A percentile compares a stretch with the other conserved stretches of the same genome.
Conservation (phyloP, 2,888 invertebrate genomes). For the Eupelmus urozonus region DNA sequence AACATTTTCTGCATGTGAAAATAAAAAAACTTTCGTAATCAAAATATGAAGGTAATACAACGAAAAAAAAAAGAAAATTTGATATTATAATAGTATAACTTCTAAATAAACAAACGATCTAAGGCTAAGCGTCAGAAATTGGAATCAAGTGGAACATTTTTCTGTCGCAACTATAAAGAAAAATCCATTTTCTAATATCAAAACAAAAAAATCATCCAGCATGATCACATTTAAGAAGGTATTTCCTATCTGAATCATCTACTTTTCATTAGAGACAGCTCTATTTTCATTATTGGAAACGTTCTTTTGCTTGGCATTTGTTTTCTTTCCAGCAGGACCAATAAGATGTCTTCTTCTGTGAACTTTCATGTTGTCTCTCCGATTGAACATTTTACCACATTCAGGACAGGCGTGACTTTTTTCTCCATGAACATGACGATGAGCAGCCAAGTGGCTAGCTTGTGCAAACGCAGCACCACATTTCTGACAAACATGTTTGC, state of each 20-base stretch:
- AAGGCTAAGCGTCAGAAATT: conserved; percentile 47
- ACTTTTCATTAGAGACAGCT: conserved; percentile 52
- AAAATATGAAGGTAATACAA: conserved; percentile 8
- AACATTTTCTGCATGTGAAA: not conserved
- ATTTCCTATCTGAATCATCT: not conserved
- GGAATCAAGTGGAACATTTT: conserved; percentile 42
- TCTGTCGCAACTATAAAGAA: conserved; percentile 23
- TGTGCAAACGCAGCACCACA: conserved; percentile 76
- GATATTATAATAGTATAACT: conserved; percentile 15
- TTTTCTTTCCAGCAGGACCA: conserved; percentile 64
- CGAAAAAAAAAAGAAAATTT: conserved; percentile 13
- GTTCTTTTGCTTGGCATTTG: conserved; percentile 61
- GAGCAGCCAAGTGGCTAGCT: conserved; percentile 75
- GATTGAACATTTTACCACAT: conserved; percentile 74
- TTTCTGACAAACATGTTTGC: conserved; percentile 74
- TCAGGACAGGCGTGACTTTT: conserved; percentile 75
- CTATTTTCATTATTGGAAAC: conserved; percentile 55
- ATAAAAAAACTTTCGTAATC: conserved; percentile 8
- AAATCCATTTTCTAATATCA: conserved; percentile 23
- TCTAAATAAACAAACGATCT: conserved; percentile 34
- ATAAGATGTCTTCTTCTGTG: conserved; percentile 74
- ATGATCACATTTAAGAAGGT: conserved; percentile 21
- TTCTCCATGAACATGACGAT: conserved; percentile 75
- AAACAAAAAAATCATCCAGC: conserved; percentile 31
- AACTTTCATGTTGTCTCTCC: conserved; percentile 76